phyloP scores from a whole-genome alignment of 2,113 vertebrate species.

The Thomomys bottae region DNA sequence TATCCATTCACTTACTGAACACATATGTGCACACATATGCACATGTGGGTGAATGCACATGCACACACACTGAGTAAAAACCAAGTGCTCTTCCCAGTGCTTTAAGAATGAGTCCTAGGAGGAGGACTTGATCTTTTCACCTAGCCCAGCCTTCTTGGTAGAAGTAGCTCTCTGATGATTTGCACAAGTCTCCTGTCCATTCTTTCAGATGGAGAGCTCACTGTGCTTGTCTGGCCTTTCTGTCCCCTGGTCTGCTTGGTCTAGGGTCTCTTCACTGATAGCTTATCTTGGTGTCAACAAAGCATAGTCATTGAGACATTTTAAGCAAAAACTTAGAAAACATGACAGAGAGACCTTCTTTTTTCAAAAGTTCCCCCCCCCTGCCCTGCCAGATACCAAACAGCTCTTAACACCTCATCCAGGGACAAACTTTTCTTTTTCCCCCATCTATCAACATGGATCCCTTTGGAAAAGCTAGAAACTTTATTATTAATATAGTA shows the following conservation, averaged over 20 bases:
- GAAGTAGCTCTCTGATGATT: background rate
- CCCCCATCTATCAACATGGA: background rate
- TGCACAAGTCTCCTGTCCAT: background rate
- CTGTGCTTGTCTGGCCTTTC: background rate
- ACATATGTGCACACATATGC: background rate
- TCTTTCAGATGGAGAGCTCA: background rate
- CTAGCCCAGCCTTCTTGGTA: background rate
- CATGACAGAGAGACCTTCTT: background rate
- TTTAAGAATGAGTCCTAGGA: background rate
- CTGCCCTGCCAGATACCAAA: slow-evolving; percentile 4
- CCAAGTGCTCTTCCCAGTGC: background rate
- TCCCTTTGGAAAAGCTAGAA: background rate
- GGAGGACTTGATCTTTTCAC: background rate
- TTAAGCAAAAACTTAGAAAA: background rate
- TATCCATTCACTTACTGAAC: background rate
- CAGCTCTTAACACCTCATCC: background rate
- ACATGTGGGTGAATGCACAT: background rate
- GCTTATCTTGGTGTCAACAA: background rate
- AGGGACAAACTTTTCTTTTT: background rate
- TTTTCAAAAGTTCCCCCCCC: slow-evolving; percentile 43
- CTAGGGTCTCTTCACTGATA: background rate
- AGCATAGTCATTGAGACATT: background rate
- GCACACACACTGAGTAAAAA: background rate
- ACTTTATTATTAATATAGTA: slow-evolving; percentile 22
- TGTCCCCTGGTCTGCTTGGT: background rate